phyloP scores from a whole-genome alignment of 1,140 invertebrate genomes.

The Bombus waltoni region DNA sequence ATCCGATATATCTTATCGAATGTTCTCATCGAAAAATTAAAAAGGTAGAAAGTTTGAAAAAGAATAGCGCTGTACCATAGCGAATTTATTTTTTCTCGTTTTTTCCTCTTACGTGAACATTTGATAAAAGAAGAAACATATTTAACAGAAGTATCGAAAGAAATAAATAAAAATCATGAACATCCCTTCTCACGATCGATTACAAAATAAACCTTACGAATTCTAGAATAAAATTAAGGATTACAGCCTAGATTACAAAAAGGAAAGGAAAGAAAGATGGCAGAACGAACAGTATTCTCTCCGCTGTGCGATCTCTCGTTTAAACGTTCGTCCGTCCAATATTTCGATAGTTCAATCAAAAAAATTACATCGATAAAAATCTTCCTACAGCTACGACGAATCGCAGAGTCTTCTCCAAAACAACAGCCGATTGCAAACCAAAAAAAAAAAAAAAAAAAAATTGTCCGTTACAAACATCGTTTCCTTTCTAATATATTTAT shows the following conservation, averaged over 20 bases:
- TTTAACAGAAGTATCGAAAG: conserved; percentile 30
- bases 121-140: conserved; percentile 14
- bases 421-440: no score
- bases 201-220: conserved; percentile 27
- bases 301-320: conserved; percentile 11
- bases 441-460: background rate
- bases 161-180: conserved; percentile 37
- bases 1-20: no score
- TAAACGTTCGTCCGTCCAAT: background rate
- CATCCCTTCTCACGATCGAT: background rate
- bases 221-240: conserved; percentile 1
- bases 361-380: background rate
- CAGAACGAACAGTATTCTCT: conserved; percentile 25
- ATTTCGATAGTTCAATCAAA: background rate
- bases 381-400: background rate
- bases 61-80: conserved; percentile 9
- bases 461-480: background rate
- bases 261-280: no score
- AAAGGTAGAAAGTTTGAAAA: background rate
- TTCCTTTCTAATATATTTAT: background rate
- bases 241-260: conserved; percentile 7
- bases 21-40: background rate
- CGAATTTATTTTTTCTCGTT: conserved; percentile 31
- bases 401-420: background rate
- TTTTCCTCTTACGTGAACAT: conserved; percentile 7